Evolutionary conservation across 2,797 vertebrate species (phyloP).

Genomic region (Lithobates pipiens): DNA sequence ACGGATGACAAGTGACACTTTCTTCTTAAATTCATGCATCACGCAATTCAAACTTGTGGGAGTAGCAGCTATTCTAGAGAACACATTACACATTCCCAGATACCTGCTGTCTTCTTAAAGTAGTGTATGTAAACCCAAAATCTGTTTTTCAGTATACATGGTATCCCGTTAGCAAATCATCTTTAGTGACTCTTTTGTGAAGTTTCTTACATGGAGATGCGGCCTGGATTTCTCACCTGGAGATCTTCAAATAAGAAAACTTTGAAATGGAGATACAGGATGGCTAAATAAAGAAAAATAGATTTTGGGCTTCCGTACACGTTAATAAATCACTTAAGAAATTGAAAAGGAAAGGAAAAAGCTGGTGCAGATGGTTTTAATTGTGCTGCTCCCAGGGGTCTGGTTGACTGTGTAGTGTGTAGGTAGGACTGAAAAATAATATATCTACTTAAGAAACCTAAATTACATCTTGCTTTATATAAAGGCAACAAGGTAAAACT

Average conservation of each 20-base stretch:
- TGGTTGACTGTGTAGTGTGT: background rate
- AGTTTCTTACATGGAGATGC: too few species aligned
- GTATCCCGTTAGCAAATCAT: too few species aligned
- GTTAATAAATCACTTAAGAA: background rate
- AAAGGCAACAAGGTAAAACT: too few species aligned
- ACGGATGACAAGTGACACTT: background rate
- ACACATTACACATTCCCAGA: background rate
- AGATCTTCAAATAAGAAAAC: too few species aligned
- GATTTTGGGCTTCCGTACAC: background rate
- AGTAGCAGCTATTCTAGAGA: constrained; percentile 6
- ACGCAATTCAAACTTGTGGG: background rate
- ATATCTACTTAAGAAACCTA: too few species aligned
- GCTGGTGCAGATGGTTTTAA: constrained; percentile 21
- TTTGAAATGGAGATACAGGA: too few species aligned
- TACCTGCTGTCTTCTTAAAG: constrained; percentile 8
- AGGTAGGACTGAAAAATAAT: constrained; percentile 28
- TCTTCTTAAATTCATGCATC: background rate
- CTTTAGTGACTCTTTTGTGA: too few species aligned
- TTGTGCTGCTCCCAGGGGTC: constrained; percentile 13
- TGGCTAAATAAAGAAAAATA: too few species aligned
- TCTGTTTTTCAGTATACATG: too few species aligned
- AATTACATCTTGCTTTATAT: too few species aligned
- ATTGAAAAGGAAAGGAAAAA: constrained; percentile 1
- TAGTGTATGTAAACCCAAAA: background rate
- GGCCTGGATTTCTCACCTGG: too few species aligned